phyloP scores from a whole-genome alignment of 1,140 invertebrate species.

The Odontomachus brunneus region DNA sequence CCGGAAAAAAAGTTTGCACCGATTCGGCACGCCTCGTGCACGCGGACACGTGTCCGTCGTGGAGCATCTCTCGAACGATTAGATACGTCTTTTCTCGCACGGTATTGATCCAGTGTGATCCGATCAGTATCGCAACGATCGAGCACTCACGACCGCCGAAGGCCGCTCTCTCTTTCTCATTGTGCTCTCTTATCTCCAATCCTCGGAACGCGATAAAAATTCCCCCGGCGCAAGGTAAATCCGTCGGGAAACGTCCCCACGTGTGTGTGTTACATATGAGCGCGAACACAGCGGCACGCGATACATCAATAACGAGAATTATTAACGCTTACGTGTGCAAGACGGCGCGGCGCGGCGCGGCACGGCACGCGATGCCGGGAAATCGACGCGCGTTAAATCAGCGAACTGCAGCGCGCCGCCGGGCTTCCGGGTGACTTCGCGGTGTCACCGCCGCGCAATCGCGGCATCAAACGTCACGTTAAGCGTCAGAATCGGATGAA shows the following conservation, averaged over 20 bases:
- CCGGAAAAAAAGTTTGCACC: background rate
- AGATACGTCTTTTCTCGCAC: background rate
- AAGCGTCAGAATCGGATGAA: no score
- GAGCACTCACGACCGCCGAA: background rate
- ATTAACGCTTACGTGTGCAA: constrained; percentile 62
- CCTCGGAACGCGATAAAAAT: constrained; percentile 17
- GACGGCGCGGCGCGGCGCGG: background rate
- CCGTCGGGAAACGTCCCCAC: background rate
- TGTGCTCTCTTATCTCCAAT: constrained; percentile 15
- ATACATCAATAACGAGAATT: constrained; percentile 67
- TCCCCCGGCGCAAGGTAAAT: constrained; percentile 5
- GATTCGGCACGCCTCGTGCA: no score
- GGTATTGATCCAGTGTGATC: background rate
- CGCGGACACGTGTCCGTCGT: no score
- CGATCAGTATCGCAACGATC: background rate
- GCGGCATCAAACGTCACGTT: background rate
- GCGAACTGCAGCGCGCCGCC: background rate
- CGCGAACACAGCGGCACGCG: constrained; percentile 48
- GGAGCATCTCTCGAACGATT: no score
- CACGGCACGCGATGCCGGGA: constrained; percentile 52
- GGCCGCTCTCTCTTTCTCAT: no score
- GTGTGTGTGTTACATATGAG: constrained; percentile 6
- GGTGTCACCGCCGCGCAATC: background rate
- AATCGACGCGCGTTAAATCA: constrained; percentile 50
- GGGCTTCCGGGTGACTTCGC: background rate